Base-by-base conservation (phyloP, 2,797 vertebrate species). In the Enteromius radiatus region DNA sequence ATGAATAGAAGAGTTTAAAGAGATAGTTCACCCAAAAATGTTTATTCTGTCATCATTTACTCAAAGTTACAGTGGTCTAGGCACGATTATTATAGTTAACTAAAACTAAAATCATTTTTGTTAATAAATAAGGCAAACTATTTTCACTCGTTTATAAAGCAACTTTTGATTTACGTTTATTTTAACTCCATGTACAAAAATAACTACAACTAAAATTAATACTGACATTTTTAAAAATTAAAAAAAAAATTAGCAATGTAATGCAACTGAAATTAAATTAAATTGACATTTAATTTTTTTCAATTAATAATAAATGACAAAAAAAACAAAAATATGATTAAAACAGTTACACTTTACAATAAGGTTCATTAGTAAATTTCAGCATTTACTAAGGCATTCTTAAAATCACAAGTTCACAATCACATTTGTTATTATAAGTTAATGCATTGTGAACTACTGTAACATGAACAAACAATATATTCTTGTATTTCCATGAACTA, bases 11-110 rank as follows among this genome's bases (percentile, higher is more conserved):
- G 19, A n/a, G 26, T 49, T 63, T 31, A 54, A 82, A 65, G 26
- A 19, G 26, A 82, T 52, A 68, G 71, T 82, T 67, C 63, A 82
- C 33, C 3, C 59, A 52, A 81, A 75, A n/a, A 26, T 19, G 31
- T 14, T 3, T 23, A 70, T 59, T 80, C 3, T 80, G 33, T 15
- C 17, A 14, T 41, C 14, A 79, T 61, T 47, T 63, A 71, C 1
- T 56, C 5, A 43, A 17, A 23, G 19, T 70, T 5, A 31, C 56
- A 5, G 23, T 1, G 15, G 19, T 43, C 17, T 21, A 36, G 10
- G 64, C 33, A 67, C 8, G 3, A 63, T 38, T 67, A n/a, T n/a
- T 67, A 67, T n/a, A 38, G 33, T 38, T 21, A n/a, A 67, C 33
- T 38, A n/a, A 67, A 36, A 36, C 64, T 2, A 21, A 36, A 65